phyloP scores from a whole-genome alignment of 1,140 invertebrate genomes.

The Orchestia grillus region DNA sequence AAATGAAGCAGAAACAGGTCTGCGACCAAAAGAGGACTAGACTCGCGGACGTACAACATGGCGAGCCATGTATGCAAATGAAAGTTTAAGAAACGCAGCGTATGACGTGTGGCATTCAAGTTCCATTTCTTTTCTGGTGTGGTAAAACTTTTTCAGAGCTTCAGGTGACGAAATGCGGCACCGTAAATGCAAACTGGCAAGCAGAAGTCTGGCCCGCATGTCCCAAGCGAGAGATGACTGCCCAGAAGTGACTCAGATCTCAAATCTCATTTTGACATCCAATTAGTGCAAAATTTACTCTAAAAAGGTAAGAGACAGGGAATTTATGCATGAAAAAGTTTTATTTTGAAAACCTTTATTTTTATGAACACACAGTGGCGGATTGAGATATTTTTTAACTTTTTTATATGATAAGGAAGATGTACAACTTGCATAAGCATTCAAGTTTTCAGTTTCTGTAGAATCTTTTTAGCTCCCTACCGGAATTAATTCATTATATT shows the following conservation, averaged over 20 bases:
- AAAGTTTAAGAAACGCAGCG: not conserved
- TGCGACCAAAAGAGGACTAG: not conserved
- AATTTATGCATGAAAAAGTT: not conserved
- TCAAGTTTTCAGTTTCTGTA: not conserved
- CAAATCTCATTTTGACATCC: not conserved
- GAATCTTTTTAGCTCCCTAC: too few species aligned
- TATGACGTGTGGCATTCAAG: not conserved
- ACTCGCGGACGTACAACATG: not conserved
- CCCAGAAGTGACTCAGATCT: not conserved
- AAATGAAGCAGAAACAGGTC: not conserved
- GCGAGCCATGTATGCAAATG: not conserved
- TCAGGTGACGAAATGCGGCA: not conserved
- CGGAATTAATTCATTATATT: too few species aligned
- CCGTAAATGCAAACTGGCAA: not conserved
- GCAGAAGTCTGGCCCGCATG: not conserved
- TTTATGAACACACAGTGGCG: too few species aligned
- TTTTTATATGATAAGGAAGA: not conserved
- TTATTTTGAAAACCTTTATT: not conserved
- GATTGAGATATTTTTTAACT: not conserved
- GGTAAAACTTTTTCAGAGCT: not conserved
- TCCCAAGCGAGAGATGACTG: not conserved
- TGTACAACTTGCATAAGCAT: not conserved
- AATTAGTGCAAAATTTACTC: not conserved
- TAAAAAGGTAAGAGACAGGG: not conserved
- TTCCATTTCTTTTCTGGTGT: not conserved